Evolutionary conservation across 2,797 vertebrate genomes (phyloP).

Genomic region (Oreochromis grahami): DNA sequence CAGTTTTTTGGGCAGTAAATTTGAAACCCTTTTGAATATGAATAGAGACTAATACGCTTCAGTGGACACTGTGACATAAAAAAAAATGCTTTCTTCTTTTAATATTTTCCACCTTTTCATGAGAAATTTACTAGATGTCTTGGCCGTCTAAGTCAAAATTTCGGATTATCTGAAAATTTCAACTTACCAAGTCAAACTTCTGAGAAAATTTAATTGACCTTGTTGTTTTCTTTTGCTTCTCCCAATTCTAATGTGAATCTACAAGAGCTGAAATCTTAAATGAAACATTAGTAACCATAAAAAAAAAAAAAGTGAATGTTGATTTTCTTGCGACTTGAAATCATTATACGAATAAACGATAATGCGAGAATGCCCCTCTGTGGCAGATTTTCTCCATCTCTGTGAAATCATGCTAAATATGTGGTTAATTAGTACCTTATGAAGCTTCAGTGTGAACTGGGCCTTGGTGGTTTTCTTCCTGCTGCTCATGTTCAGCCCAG

Average conservation of each 20-base stretch:
- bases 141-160: not conserved
- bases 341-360: not conserved
- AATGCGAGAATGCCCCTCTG: not conserved
- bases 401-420: not conserved
- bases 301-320: not conserved
- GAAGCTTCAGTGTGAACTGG: not conserved
- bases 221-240: not conserved
- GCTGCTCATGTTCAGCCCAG: not conserved
- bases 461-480: not conserved
- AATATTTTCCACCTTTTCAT: not conserved
- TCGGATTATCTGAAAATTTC: not conserved
- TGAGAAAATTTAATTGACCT: not conserved
- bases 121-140: not conserved
- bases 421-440: accelerated
- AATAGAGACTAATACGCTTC: not conserved
- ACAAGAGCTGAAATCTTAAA: accelerated
- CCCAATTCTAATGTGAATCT: not conserved
- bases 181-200: accelerated
- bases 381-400: not conserved
- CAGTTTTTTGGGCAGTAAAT: not conserved
- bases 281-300: not conserved
- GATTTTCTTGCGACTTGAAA: not conserved
- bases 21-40: not conserved
- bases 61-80: not conserved
- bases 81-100: not conserved